A percentile compares a stretch with the other conserved stretches of the same genome.
Conservation (phyloP, 1,140 invertebrate genomes). For the Euschistus heros region DNA sequence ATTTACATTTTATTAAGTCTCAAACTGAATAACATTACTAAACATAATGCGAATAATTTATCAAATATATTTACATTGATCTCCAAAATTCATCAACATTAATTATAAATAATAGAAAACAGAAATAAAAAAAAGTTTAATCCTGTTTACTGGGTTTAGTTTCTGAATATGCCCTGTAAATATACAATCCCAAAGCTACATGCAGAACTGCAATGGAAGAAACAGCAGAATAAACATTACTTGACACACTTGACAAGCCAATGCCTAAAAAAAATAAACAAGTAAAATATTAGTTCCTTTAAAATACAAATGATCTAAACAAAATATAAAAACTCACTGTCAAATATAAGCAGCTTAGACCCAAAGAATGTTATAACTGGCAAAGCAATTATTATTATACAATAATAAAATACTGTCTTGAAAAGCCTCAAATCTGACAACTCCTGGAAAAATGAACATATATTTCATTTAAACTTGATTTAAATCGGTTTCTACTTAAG, state of each 20-base stretch:
- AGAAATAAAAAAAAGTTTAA: not conserved
- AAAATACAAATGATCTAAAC: too few relatives aligned
- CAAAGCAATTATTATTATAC: constrained; percentile 23
- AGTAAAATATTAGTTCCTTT: not conserved
- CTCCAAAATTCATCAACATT: not conserved
- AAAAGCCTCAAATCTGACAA: constrained; percentile 19
- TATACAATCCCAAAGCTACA: constrained; percentile 60
- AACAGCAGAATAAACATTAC: constrained; percentile 63
- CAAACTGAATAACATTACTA: not conserved
- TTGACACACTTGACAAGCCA: constrained; percentile 45
- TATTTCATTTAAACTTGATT: too few relatives aligned
- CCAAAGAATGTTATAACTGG: constrained; percentile 25
- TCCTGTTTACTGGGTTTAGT: constrained; percentile 34
- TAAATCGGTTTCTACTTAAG: too few relatives aligned
- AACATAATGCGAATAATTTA: not conserved
- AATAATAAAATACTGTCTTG: constrained; percentile 25
- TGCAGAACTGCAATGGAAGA: constrained; percentile 59
- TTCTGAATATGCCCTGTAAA: constrained; percentile 62
- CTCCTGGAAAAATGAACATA: not conserved
- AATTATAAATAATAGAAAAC: not conserved
- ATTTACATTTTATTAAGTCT: too few relatives aligned
- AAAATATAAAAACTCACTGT: constrained; percentile 17
- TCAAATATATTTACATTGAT: constrained; percentile 5
- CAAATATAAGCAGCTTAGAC: constrained; percentile 20
- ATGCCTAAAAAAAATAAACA: constrained; percentile 18